Evolutionary conservation across 2,113 vertebrate genomes (phyloP).

Genomic region (Rhinichthys klamathensis): DNA sequence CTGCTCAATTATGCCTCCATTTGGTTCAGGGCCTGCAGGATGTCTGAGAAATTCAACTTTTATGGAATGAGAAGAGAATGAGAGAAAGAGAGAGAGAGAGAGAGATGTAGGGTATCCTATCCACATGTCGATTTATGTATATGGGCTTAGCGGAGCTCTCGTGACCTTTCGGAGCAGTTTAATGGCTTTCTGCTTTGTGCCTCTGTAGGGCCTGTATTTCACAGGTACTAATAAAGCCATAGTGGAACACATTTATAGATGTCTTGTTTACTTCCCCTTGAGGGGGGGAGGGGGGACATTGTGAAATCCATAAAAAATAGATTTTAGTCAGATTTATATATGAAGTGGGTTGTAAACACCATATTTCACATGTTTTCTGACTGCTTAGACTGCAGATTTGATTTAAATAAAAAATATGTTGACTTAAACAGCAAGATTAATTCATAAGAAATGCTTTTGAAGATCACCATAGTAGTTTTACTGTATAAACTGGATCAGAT

Average conservation of each 20-base stretch:
- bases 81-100: constrained; percentile 14
- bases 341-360: too few species aligned
- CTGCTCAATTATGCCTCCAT: not conserved
- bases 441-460: not conserved
- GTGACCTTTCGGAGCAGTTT: constrained; percentile 41
- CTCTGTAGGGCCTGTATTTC: constrained; percentile 32
- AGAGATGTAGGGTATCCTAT: constrained; percentile 21
- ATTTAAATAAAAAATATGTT: not conserved
- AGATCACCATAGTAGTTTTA: not conserved
- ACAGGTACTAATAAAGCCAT: constrained; percentile 37
- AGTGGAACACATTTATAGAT: constrained; percentile 35
- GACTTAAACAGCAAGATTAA: not conserved
- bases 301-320: not conserved
- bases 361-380: not conserved
- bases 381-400: not conserved
- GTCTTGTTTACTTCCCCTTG: constrained; percentile 40
- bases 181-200: constrained; percentile 43
- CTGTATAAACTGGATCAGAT: not conserved
- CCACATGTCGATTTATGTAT: constrained; percentile 47
- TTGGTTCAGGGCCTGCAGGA: constrained; percentile 12
- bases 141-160: constrained; percentile 27
- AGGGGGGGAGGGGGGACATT: not conserved
- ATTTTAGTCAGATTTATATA: not conserved
- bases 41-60: not conserved
- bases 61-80: constrained; percentile 8